Conservation (phyloP, 2,797 vertebrate genomes). For the Onychomys arenicola region DNA sequence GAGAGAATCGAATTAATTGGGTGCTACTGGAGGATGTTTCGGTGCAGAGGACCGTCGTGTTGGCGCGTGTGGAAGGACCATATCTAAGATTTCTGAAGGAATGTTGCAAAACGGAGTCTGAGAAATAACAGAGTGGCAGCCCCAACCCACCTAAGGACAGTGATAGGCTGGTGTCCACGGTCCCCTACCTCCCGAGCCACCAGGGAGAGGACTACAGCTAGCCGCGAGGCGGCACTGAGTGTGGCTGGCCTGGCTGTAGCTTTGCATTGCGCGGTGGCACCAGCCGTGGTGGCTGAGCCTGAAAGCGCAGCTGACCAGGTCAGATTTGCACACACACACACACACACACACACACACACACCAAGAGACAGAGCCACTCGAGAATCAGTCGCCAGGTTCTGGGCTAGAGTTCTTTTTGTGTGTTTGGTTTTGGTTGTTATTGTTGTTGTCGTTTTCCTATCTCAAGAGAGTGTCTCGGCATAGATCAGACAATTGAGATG, state of each 20-base stretch:
- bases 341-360: too few relatives aligned
- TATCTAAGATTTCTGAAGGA: not conserved
- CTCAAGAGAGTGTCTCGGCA: not conserved
- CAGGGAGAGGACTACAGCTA: not conserved
- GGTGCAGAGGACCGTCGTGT: not conserved
- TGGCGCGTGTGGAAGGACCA: not conserved
- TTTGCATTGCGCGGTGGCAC: not conserved
- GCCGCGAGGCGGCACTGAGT: not conserved
- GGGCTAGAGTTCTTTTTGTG: conserved; percentile 35
- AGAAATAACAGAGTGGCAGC: not conserved
- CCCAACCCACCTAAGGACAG: not conserved
- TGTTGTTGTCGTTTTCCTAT: conserved; percentile 26
- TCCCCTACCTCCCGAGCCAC: not conserved
- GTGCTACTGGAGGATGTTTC: conserved; percentile 55
- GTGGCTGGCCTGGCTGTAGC: not conserved
- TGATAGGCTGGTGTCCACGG: not conserved
- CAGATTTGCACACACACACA: conserved; percentile 33
- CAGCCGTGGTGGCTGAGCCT: not conserved
- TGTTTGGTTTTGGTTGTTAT: not conserved
- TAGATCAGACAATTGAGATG: conserved; percentile 42
- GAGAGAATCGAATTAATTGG: conserved; percentile 76
- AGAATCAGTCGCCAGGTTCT: not conserved
- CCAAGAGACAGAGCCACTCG: not conserved
- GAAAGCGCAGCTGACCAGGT: not conserved
- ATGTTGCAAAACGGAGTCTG: not conserved